Conservation (phyloP, 2,113 vertebrate species). For the Dolichallabes microphthalmus region DNA sequence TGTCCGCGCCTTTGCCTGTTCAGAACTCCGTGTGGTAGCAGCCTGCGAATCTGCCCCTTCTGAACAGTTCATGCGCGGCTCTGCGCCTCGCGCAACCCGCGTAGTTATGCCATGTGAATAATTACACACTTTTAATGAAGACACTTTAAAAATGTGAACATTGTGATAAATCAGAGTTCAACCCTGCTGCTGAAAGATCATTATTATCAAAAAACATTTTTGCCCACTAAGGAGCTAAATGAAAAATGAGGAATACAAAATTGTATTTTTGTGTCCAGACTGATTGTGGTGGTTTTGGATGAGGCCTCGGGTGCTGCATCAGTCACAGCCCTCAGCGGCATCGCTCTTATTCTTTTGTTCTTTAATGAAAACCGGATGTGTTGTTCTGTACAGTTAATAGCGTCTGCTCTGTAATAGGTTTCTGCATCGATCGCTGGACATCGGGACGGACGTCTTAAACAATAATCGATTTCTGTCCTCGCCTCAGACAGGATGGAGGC, state of each 20-base stretch:
- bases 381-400: conserved; percentile 68
- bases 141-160: not conserved
- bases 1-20: no score
- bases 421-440: conserved; percentile 74
- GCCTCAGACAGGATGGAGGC: conserved; percentile 74
- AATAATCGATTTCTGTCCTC: conserved; percentile 80
- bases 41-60: no score
- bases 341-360: conserved; percentile 26
- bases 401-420: conserved; percentile 74
- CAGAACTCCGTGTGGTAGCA: no score
- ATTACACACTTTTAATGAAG: no score
- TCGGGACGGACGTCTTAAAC: conserved; percentile 72
- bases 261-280: not conserved
- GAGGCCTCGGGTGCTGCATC: conserved; percentile 41
- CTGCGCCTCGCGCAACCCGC: no score
- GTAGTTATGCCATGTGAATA: no score
- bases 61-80: no score
- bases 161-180: not conserved
- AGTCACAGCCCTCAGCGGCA: conserved; percentile 38
- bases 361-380: conserved; percentile 62
- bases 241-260: not conserved
- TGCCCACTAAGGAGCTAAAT: not conserved
- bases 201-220: not conserved
- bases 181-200: not conserved
- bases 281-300: not conserved